phyloP scores from a whole-genome alignment of 1,140 invertebrate genomes.

The Pseudachorutes palmiensis region DNA sequence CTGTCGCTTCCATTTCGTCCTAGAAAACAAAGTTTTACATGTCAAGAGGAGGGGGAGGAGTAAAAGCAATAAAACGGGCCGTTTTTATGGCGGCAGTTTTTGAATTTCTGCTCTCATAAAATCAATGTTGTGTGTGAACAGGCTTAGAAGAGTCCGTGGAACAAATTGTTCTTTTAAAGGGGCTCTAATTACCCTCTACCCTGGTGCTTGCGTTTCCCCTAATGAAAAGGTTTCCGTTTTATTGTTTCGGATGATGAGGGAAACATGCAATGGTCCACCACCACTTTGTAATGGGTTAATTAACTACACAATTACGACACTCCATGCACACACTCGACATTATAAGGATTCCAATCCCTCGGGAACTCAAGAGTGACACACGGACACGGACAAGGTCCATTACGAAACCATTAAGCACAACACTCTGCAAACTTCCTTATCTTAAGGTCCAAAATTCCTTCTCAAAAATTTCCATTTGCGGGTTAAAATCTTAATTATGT shows the following conservation, averaged over 20 bases:
- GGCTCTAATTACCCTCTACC: background rate
- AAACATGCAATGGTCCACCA: background rate
- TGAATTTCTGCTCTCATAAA: background rate
- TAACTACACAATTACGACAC: conserved; percentile 35
- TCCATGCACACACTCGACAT: background rate
- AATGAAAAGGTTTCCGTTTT: background rate
- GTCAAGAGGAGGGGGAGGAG: background rate
- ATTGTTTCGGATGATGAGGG: background rate
- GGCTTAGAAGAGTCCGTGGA: background rate
- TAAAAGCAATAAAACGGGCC: background rate
- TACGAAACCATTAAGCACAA: conserved; percentile 3
- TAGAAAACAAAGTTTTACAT: conserved; percentile 44
- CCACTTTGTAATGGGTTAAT: conserved; percentile 36
- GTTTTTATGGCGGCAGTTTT: background rate
- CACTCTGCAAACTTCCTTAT: background rate
- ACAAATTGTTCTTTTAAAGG: conserved; percentile 1
- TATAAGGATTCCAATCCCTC: background rate
- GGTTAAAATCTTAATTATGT: background rate
- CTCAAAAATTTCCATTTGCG: background rate
- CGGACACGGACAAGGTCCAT: background rate
- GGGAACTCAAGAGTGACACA: background rate
- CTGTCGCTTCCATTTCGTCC: conserved; percentile 99
- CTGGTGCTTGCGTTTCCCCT: too few species aligned
- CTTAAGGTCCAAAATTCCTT: too few species aligned
- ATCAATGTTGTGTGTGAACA: conserved; percentile 5